These are phyloP conservation scores for Hirudo medicinalis DNA, from an alignment of 1,140 invertebrate species.

Conservation along the genomic window DNA sequence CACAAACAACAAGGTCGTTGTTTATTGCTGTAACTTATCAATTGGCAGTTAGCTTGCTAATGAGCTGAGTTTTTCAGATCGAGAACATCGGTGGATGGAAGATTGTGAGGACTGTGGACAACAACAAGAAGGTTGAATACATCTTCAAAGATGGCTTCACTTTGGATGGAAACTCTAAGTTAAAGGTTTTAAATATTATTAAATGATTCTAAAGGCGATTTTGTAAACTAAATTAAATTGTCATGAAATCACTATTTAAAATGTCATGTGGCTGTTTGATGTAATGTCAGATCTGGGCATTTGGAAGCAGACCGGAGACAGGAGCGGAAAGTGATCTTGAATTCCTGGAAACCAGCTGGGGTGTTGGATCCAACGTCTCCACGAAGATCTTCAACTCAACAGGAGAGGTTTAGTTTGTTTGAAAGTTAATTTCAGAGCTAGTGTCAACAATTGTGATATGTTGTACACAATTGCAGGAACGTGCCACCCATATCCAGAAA, in stretches of 20 bases:
- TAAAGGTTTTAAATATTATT: conserved; percentile 3
- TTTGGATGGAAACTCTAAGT: not conserved
- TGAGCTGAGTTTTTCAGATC: conserved; percentile 24
- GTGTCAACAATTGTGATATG: not conserved
- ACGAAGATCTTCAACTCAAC: conserved; percentile 37
- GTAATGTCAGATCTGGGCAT: conserved; percentile 19
- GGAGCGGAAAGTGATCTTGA: conserved; percentile 21
- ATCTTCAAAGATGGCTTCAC: conserved; percentile 11
- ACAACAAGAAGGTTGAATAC: conserved; percentile 12
- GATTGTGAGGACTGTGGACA: conserved; percentile 30
- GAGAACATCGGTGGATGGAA: conserved; percentile 32
- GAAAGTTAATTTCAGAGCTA: conserved; percentile 7
- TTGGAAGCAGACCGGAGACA: conserved; percentile 14
- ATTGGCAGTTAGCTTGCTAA: too few relatives aligned
- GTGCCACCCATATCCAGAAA: conserved; percentile 40
- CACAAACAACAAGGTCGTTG: not conserved
- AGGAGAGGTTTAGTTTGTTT: conserved; percentile 30
- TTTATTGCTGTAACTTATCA: too few relatives aligned
- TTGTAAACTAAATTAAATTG: not conserved
- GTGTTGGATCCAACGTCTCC: conserved; percentile 37
- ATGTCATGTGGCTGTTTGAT: not conserved
- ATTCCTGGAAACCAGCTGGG: conserved; percentile 29
- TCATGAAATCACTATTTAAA: not conserved
- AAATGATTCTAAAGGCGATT: too few relatives aligned
- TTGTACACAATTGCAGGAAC: conserved; percentile 23